Evolutionary conservation across 2,797 vertebrate genomes (phyloP).

Genomic region (Arremon aurantiirostris): DNA sequence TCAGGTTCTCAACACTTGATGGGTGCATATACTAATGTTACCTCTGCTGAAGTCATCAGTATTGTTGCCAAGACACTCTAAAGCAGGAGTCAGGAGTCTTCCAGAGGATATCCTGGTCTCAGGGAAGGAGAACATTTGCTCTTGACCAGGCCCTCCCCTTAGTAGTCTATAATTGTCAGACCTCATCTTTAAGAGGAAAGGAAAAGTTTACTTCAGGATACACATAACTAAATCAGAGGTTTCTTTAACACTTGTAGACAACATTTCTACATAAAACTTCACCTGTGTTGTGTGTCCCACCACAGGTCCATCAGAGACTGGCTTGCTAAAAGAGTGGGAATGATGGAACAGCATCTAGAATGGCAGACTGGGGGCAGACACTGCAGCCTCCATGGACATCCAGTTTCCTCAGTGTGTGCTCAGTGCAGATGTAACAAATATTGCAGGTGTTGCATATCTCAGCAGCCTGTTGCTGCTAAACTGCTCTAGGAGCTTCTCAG

Average conservation of each 20-base stretch:
- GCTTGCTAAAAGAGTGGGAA: neutral
- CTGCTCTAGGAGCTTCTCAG: neutral
- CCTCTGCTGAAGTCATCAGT: neutral
- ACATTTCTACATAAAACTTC: neutral
- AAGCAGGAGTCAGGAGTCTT: neutral
- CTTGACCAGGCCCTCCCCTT: neutral
- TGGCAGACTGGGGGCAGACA: too few species aligned
- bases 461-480: neutral
- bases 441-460: neutral
- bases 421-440: neutral
- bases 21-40: neutral
- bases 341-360: accelerated
- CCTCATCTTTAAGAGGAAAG: neutral
- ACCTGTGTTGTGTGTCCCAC: neutral
- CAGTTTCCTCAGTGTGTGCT: neutral
- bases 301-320: neutral
- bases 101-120: neutral
- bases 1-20: neutral
- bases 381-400: neutral
- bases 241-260: neutral
- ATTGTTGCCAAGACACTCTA: neutral
- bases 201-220: neutral
- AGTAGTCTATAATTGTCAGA: neutral
- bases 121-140: neutral
- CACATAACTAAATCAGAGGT: neutral